Base-by-base conservation (phyloP, 2,888 invertebrate genomes). In the Cosmopolites sordidus region DNA sequence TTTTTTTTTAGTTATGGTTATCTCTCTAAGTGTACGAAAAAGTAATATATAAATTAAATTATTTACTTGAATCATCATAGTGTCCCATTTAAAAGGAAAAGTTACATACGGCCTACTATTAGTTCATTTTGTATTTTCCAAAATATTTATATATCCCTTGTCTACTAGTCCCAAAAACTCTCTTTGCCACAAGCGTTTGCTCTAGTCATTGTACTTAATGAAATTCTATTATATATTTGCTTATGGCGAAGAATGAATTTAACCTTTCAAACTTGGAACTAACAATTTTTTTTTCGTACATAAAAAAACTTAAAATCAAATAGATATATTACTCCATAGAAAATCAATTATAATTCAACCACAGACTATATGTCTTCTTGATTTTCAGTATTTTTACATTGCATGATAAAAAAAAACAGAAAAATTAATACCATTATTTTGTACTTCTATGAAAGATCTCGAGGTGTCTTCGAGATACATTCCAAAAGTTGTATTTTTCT, bases 171-270 rank as follows among this genome's bases (percentile, higher is more conserved):
- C 43, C 39, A 43, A 40, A 29, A 33, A n/a, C n/a, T 48, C 17
- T 37, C 45, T 39, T 47, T 40, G 27, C 47, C 47, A 47, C 12
- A 27, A 38, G 39, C 29, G 18, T 4, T 40, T 22, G 11, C 14
- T 51, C 51, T 51, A 51, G 51, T 51, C 51, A 46, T 38, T 39
- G 40, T 51, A 51, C 51, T 46, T 51, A 46, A 22, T 16, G n/a
- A 14, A 18, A 16, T 2, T 33, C 33, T 9, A 9, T 33, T 12
- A n/a, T 33, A 33, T 29, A 14, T 41, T 16, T 16, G 43, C 43
- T 43, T 15, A 17, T 18, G 49, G 38, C 16, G 37, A 42, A 17
- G 17, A 43, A 12, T n/a, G 33, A 33, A 33, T 33, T 33, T 3
- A 22, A 5, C 8, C n/a, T n/a, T n/a, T n/a, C n/a, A 27, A 27